phyloP scores from a whole-genome alignment of 1,140 invertebrate species.

The Magallana ariakensis region DNA sequence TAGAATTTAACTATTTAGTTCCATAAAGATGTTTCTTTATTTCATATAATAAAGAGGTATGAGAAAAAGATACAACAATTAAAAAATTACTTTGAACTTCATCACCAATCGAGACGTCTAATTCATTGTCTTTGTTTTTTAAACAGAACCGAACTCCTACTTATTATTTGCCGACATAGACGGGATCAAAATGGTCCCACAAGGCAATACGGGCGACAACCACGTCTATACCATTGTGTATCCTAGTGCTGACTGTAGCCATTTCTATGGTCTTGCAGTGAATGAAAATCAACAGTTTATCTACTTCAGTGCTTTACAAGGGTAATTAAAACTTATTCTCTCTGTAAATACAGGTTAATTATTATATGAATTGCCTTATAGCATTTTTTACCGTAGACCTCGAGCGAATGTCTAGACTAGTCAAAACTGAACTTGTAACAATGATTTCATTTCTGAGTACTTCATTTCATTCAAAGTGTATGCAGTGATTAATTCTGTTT shows the following conservation, averaged over 20 bases:
- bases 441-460: no score
- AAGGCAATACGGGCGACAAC: not conserved
- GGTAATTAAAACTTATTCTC: not conserved
- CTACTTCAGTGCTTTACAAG: slow-evolving; percentile 26
- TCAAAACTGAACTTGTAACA: no score
- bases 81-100: no score
- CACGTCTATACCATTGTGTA: slow-evolving; percentile 1
- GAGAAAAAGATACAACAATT: no score
- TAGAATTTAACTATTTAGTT: no score
- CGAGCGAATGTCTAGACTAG: no score
- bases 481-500: no score
- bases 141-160: slow-evolving; percentile 2
- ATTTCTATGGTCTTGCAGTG: slow-evolving; percentile 20
- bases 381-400: not conserved
- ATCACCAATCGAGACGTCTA: no score
- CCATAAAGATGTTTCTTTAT: no score
- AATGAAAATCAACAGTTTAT: not conserved
- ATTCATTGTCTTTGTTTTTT: not conserved
- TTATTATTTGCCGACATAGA: slow-evolving; percentile 31
- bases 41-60: no score
- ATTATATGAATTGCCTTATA: not conserved
- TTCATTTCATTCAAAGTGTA: no score
- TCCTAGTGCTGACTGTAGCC: not conserved
- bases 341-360: no score
- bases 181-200: slow-evolving; percentile 33